Conservation (phyloP, 2,113 vertebrate species). For the Vidua macroura region DNA sequence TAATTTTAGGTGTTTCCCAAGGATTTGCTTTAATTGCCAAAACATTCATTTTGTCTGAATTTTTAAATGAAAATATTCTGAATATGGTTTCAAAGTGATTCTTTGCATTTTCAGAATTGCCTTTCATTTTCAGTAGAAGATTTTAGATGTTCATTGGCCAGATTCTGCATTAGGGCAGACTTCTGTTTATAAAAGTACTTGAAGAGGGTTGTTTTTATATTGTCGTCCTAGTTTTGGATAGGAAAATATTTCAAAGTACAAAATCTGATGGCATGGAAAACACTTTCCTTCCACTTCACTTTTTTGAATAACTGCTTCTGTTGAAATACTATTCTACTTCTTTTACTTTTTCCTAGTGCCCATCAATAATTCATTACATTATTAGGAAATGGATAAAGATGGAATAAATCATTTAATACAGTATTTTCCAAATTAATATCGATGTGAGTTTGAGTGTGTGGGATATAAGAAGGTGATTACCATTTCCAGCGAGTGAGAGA, state of each 20-base stretch:
- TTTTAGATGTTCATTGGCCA: neutral
- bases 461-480: neutral
- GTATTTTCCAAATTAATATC: conserved; percentile 34
- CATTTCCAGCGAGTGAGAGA: neutral
- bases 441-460: neutral
- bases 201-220: conserved; percentile 18
- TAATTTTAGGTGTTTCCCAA: neutral
- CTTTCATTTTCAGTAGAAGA: neutral
- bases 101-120: neutral
- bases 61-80: neutral
- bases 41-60: neutral
- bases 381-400: conserved; percentile 50
- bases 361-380: conserved; percentile 59
- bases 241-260: conserved; percentile 54
- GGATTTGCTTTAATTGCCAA: neutral
- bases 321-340: conserved; percentile 14
- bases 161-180: neutral
- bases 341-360: conserved; percentile 24
- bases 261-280: conserved; percentile 38
- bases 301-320: conserved; percentile 13
- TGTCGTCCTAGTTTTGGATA: conserved; percentile 33
- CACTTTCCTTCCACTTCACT: conserved; percentile 18
- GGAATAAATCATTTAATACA: conserved; percentile 39
- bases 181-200: conserved; percentile 7
- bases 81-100: neutral